phyloP scores from a whole-genome alignment of 2,888 invertebrate genomes.

The Steromphala cineraria region DNA sequence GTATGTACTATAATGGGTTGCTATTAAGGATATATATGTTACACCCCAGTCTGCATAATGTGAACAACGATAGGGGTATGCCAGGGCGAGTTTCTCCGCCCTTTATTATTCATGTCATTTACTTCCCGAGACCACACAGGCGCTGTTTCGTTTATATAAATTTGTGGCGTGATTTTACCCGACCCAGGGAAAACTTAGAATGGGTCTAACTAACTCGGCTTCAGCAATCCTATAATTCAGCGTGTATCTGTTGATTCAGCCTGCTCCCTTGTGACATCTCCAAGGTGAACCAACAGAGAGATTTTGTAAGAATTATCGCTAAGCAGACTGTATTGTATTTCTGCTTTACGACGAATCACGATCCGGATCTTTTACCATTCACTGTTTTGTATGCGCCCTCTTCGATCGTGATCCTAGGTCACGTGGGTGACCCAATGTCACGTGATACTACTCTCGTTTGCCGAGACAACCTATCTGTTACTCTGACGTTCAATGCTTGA shows the following conservation, averaged over 20 bases:
- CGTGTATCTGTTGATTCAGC: background rate
- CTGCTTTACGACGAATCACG: background rate
- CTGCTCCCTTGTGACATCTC: background rate
- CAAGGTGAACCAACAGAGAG: background rate
- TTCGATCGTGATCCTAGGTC: background rate
- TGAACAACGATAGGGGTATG: no score
- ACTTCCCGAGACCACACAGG: background rate
- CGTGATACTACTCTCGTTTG: background rate
- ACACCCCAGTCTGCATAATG: no score
- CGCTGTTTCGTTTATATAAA: background rate
- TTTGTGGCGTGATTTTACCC: background rate
- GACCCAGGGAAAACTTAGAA: background rate
- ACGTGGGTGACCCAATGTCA: background rate
- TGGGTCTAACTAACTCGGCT: background rate
- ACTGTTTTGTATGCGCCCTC: background rate
- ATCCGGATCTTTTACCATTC: slow-evolving; percentile 6
- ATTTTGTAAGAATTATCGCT: background rate
- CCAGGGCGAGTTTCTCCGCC: no score
- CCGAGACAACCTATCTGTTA: no score
- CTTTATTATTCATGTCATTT: no score
- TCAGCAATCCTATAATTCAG: background rate
- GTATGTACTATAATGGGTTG: no score
- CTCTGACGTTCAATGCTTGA: no score
- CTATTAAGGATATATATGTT: no score
- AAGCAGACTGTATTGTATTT: background rate